These are phyloP conservation scores for Reticulitermes speratus DNA, from an alignment of 1,140 invertebrate genomes.

Conservation along the genomic window DNA sequence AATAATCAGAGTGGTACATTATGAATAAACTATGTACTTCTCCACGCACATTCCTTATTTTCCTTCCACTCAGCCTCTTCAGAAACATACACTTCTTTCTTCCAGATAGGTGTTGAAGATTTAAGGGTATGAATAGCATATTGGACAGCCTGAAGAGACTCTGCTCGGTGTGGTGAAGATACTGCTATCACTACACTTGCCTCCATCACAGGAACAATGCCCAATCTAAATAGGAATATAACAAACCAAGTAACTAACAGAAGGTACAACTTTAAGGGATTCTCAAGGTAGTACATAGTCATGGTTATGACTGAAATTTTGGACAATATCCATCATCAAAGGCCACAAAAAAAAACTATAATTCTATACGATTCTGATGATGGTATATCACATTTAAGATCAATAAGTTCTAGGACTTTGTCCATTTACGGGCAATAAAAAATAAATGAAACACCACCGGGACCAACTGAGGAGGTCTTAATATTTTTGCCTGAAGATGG, in stretches of 20 bases:
- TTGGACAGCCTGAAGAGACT: slow-evolving; percentile 78
- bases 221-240: slow-evolving; percentile 58
- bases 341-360: no score
- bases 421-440: no score
- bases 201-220: slow-evolving; percentile 82
- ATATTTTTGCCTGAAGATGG: no score
- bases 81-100: slow-evolving; percentile 86
- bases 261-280: no score
- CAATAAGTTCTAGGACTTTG: no score
- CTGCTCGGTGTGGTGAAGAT: slow-evolving; percentile 81
- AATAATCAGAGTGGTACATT: no score
- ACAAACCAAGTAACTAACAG: neutral
- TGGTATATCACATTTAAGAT: no score
- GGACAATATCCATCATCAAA: no score
- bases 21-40: slow-evolving; percentile 17
- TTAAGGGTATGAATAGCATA: slow-evolving; percentile 87
- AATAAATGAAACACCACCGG: no score
- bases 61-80: slow-evolving; percentile 63
- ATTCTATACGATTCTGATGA: no score
- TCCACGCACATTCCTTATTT: slow-evolving; percentile 76
- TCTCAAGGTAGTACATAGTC: no score
- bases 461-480: no score
- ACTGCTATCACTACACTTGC: slow-evolving; percentile 88
- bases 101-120: slow-evolving; percentile 91
- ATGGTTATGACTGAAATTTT: neutral